These are phyloP conservation scores for Magallana nippona DNA, from an alignment of 2,888 invertebrate genomes.

Conservation along the genomic window DNA sequence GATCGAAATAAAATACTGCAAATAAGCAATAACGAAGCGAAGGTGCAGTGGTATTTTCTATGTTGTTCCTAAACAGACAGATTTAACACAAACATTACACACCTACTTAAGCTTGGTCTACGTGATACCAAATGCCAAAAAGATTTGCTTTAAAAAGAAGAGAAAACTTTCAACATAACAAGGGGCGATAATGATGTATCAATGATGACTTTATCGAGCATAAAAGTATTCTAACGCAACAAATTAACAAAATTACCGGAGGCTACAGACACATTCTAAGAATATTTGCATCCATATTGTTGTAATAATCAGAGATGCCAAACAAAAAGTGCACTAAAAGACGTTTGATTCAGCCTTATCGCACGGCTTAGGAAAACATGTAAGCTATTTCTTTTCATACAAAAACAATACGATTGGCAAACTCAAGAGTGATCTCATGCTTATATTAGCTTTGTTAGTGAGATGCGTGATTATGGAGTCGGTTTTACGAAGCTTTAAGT, in stretches of 20 bases:
- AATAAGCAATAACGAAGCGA: too few species aligned
- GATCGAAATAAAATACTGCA: too few species aligned
- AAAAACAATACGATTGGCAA: constrained; percentile 33
- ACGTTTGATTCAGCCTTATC: constrained; percentile 27
- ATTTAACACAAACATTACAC: too few species aligned
- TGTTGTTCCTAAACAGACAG: too few species aligned
- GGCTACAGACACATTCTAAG: constrained; percentile 18
- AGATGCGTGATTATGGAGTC: constrained; percentile 24
- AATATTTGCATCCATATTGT: constrained; percentile 35
- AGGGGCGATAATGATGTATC: not conserved
- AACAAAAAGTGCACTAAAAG: constrained; percentile 9
- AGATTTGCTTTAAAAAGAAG: too few species aligned
- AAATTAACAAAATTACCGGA: not conserved
- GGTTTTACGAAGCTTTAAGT: constrained; percentile 13
- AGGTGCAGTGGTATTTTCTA: too few species aligned
- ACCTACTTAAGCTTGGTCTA: too few species aligned
- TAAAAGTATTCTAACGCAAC: not conserved
- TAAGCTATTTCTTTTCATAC: constrained; percentile 35
- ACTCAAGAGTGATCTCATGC: constrained; percentile 29
- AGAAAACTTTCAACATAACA: not conserved
- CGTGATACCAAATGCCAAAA: too few species aligned
- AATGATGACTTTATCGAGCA: not conserved
- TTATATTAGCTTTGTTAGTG: constrained; percentile 35
- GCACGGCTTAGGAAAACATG: constrained; percentile 26
- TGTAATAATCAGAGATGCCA: constrained; percentile 18